Percentiles rank a stretch among this genome's conserved stretches.
phyloP scores from a whole-genome alignment of 2,888 invertebrate genomes.

The Ditula angustiorana region DNA sequence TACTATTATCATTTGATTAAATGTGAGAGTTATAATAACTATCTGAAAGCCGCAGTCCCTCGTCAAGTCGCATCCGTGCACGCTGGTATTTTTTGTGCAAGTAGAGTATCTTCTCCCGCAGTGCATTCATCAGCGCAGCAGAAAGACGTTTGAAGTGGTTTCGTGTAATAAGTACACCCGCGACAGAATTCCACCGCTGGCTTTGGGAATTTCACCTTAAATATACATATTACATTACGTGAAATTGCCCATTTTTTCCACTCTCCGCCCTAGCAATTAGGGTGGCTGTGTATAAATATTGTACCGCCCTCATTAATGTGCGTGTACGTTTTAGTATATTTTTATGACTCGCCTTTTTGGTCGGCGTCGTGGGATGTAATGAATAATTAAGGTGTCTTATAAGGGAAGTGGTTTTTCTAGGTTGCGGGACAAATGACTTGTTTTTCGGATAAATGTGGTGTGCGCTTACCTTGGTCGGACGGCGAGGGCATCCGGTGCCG shows the following conservation, averaged over 20 bases:
- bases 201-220: conserved; percentile 81
- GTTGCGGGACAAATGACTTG: conserved; percentile 49
- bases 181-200: conserved; percentile 77
- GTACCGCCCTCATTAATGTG: conserved; percentile 84
- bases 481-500: conserved; percentile 77
- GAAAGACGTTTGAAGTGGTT: conserved; percentile 81
- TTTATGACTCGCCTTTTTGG: conserved; percentile 75
- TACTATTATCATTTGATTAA: too few relatives aligned
- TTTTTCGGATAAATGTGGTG: conserved; percentile 37
- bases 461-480: conserved; percentile 73
- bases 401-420: conserved; percentile 64
- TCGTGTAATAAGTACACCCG: conserved; percentile 77
- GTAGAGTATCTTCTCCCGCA: conserved; percentile 64
- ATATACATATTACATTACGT: conserved; percentile 86
- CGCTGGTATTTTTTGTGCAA: conserved; percentile 42
- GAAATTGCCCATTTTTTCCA: conserved; percentile 86
- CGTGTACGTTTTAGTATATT: conserved; percentile 82
- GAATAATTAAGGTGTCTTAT: conserved; percentile 80
- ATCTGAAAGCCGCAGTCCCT: too few relatives aligned
- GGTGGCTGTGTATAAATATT: conserved; percentile 85
- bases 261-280: conserved; percentile 86
- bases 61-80: too few relatives aligned
- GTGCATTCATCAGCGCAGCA: conserved; percentile 51
- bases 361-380: conserved; percentile 73
- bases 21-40: too few relatives aligned